Evolutionary conservation across 2,888 invertebrate species (phyloP).

Genomic region (Pegoplata infirma): DNA sequence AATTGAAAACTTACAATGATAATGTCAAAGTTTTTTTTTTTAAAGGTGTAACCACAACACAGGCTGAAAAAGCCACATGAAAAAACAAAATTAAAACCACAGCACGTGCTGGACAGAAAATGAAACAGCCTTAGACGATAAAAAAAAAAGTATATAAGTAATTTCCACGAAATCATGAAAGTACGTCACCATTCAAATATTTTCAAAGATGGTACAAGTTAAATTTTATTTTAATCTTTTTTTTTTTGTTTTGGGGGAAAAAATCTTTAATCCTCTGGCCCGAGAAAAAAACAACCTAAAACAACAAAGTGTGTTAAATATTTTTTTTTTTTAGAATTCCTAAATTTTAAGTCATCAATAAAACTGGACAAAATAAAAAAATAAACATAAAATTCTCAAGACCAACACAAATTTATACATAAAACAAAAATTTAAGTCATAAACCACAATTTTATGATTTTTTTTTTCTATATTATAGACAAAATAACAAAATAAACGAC

Average conservation of each 20-base stretch:
- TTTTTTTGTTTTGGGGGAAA: too few relatives aligned
- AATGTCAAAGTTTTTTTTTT: conserved; percentile 49
- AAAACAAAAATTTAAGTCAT: background rate
- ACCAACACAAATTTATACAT: background rate
- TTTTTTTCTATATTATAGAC: background rate
- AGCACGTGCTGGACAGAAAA: conserved; percentile 49
- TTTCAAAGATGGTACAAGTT: background rate
- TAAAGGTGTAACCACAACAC: conserved; percentile 50
- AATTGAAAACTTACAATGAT: conserved; percentile 41
- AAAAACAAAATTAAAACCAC: conserved; percentile 39
- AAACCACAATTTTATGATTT: background rate
- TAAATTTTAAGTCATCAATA: background rate
- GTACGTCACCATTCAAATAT: background rate
- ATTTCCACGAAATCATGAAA: background rate
- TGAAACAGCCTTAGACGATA: conserved; percentile 8
- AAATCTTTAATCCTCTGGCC: background rate
- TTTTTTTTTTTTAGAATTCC: too few relatives aligned
- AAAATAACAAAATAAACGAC: background rate
- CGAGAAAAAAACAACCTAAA: background rate
- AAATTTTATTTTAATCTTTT: background rate
- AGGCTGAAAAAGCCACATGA: conserved; percentile 48
- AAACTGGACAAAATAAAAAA: background rate
- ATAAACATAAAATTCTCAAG: background rate
- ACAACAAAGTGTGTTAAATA: background rate
- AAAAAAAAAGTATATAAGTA: background rate